Evolutionary conservation across 2,113 vertebrate species (phyloP).

Genomic region (Pogonocichla stellata): DNA sequence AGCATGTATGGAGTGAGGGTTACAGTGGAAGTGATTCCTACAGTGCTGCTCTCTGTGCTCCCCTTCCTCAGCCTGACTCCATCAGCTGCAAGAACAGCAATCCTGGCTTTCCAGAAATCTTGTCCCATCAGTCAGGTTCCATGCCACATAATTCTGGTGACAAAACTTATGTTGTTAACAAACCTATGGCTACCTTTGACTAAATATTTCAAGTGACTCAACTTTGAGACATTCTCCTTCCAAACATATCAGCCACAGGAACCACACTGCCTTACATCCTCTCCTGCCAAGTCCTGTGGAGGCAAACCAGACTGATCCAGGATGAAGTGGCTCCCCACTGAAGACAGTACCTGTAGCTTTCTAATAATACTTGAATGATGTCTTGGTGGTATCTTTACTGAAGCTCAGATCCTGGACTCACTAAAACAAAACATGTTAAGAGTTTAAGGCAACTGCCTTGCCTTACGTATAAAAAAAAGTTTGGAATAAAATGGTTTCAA

Average conservation of each 20-base stretch:
- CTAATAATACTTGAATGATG: not conserved
- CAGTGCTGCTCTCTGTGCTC: not conserved
- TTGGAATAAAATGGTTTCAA: not conserved
- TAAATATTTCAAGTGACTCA: not conserved
- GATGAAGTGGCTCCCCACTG: not conserved
- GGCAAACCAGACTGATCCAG: not conserved
- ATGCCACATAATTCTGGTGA: not conserved
- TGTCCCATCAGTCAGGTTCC: not conserved
- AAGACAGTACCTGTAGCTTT: not conserved
- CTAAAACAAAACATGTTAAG: not conserved
- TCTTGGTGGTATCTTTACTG: not conserved
- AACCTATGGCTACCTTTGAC: not conserved
- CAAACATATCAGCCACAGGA: not conserved
- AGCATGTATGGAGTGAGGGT: fast-evolving
- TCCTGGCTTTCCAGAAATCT: not conserved
- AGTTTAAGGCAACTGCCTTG: not conserved
- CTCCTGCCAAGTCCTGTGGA: not conserved
- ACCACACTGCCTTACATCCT: not conserved
- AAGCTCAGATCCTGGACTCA: not conserved
- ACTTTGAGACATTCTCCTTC: not conserved
- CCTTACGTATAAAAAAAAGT: not conserved
- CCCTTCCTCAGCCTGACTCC: not conserved
- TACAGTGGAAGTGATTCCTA: not conserved
- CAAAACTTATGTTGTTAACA: not conserved
- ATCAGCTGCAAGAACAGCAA: not conserved